Percentiles rank a stretch among this genome's conserved stretches.
Conservation (phyloP, 2,797 vertebrate species). For the Artibeus jamaicensis region DNA sequence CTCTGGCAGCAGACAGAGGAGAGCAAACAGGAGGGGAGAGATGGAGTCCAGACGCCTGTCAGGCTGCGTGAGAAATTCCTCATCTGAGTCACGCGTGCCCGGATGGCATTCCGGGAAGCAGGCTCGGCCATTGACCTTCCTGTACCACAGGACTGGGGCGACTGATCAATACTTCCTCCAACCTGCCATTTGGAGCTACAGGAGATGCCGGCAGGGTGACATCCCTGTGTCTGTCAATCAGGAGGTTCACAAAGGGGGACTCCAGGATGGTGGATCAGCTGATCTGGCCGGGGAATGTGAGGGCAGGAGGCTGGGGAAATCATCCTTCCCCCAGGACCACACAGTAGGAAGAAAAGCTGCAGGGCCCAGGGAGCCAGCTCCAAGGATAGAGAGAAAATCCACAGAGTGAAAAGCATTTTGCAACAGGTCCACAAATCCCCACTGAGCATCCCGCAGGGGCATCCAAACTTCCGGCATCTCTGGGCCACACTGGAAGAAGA, state of each 20-base stretch:
- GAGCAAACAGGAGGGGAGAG: background rate
- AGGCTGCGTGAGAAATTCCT: background rate
- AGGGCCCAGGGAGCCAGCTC: background rate
- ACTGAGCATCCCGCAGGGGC: too few species aligned
- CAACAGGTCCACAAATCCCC: background rate
- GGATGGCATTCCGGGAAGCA: background rate
- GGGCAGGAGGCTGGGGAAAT: background rate
- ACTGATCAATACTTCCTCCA: background rate
- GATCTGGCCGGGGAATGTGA: background rate
- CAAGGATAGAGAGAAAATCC: background rate
- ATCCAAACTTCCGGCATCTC: too few species aligned
- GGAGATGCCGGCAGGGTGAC: background rate
- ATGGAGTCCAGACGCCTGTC: rapidly evolving
- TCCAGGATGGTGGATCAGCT: background rate
- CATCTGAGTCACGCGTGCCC: background rate
- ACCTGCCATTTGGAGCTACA: background rate
- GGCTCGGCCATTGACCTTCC: background rate
- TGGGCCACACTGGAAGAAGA: too few species aligned
- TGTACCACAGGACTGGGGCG: rapidly evolving
- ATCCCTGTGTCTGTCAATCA: background rate
- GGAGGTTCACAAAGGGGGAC: background rate
- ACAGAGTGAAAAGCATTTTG: background rate
- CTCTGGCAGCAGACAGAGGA: background rate
- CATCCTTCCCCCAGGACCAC: too few species aligned
- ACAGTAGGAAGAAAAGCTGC: background rate